phyloP scores from a whole-genome alignment of 2,797 vertebrate genomes.

The Anolis apletophallus region DNA sequence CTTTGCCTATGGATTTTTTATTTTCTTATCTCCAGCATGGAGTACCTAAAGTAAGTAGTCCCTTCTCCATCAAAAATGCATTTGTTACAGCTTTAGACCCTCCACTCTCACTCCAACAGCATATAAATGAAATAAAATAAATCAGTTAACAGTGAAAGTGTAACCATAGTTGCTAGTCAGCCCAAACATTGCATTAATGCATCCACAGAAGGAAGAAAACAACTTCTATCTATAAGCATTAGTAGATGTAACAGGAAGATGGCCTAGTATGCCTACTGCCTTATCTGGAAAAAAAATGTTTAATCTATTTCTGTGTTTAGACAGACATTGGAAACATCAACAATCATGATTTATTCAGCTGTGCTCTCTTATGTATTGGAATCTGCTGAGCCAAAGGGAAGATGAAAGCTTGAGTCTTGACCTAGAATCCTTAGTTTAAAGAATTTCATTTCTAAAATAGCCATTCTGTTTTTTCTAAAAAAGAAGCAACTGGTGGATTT shows the following conservation, averaged over 20 bases:
- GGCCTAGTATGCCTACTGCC: neutral
- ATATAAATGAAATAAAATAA: no score
- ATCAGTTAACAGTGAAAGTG: neutral
- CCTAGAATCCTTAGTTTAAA: constrained; percentile 4
- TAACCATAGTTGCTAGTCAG: neutral
- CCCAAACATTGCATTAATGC: neutral
- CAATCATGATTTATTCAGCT: constrained; percentile 35
- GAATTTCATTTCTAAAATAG: neutral
- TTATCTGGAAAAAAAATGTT: neutral
- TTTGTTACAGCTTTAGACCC: neutral
- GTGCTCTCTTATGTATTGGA: constrained; percentile 25
- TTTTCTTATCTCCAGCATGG: neutral
- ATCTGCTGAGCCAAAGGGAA: constrained; percentile 7
- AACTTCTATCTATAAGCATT: neutral
- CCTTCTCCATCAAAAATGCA: no score
- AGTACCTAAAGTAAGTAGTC: neutral
- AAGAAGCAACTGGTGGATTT: neutral
- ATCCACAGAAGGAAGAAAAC: neutral
- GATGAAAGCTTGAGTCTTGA: neutral
- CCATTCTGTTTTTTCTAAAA: neutral
- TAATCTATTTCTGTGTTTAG: constrained; percentile 7
- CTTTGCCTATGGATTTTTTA: neutral
- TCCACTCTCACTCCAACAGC: no score
- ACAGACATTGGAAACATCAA: constrained; percentile 20
- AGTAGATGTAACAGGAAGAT: neutral